A percentile compares a stretch with the other conserved stretches of the same genome.
phyloP scores from a whole-genome alignment of 2,888 invertebrate genomes.

The Volucella inanis region DNA sequence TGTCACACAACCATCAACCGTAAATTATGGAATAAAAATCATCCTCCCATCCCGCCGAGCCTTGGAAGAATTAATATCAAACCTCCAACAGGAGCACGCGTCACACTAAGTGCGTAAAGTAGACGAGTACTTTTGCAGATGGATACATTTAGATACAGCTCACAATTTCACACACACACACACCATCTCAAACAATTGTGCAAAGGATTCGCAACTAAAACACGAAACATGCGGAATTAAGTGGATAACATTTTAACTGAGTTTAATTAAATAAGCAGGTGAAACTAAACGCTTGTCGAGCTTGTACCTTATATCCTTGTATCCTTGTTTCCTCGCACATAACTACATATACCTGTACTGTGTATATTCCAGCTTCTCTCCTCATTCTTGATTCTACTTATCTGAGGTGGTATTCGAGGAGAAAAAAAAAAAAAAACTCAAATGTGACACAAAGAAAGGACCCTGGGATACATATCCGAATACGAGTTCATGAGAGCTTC shows the following conservation, averaged over 20 bases:
- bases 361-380: conserved; percentile 8
- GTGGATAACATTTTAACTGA: conserved; percentile 74
- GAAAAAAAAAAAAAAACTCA: conserved; percentile 26
- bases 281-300: conserved; percentile 67
- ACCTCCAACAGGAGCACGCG: conserved; percentile 27
- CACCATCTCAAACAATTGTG: background rate
- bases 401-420: background rate
- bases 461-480: background rate
- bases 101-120: conserved; percentile 63
- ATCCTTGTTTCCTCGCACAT: too few species aligned
- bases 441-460: conserved; percentile 45
- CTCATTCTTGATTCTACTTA: background rate
- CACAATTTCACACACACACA: conserved; percentile 12
- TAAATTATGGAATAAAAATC: conserved; percentile 56
- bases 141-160: conserved; percentile 49
- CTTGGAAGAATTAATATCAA: conserved; percentile 34
- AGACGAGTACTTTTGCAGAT: conserved; percentile 26
- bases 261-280: conserved; percentile 73
- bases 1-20: conserved; percentile 28
- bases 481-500: background rate
- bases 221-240: conserved; percentile 64
- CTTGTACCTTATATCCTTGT: conserved; percentile 6
- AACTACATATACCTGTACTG: conserved; percentile 27
- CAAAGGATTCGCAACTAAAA: conserved; percentile 16
- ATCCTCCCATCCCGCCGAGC: conserved; percentile 39